phyloP scores from a whole-genome alignment of 1,140 invertebrate species.

The Lepidurus arcticus region DNA sequence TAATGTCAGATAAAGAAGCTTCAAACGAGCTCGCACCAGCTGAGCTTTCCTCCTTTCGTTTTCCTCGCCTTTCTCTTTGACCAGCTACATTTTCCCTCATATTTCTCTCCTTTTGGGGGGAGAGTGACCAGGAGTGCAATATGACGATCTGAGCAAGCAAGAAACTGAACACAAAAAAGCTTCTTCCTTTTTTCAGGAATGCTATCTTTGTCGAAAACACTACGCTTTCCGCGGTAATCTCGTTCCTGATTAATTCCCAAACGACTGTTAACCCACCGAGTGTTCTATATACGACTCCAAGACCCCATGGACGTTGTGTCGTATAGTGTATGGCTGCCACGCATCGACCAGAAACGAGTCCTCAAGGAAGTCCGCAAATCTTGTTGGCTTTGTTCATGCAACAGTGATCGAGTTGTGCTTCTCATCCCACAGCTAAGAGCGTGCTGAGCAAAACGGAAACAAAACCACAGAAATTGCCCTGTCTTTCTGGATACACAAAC shows the following conservation, averaged over 20 bases:
- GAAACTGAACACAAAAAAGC: not conserved
- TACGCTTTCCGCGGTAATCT: too few species aligned
- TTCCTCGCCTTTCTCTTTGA: not conserved
- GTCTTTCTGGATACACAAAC: not conserved
- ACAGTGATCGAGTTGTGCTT: not conserved
- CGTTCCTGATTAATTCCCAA: too few species aligned
- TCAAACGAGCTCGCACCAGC: not conserved
- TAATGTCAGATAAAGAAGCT: not conserved
- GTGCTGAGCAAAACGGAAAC: not conserved
- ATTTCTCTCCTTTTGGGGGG: not conserved
- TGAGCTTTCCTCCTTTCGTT: not conserved
- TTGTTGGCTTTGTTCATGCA: too few species aligned
- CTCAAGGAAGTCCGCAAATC: too few species aligned
- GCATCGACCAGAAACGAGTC: too few species aligned
- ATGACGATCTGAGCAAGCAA: constrained; percentile 5
- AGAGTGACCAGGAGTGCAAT: not conserved
- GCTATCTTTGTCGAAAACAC: too few species aligned
- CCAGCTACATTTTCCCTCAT: not conserved
- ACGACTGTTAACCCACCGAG: too few species aligned
- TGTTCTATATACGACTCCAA: too few species aligned
- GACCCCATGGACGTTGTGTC: too few species aligned
- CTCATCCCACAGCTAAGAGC: not conserved
- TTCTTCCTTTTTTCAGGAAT: too few species aligned
- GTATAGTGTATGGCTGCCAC: too few species aligned
- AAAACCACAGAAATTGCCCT: not conserved